Conservation (phyloP, 2,888 invertebrate species). For the Archips crataeganus region DNA sequence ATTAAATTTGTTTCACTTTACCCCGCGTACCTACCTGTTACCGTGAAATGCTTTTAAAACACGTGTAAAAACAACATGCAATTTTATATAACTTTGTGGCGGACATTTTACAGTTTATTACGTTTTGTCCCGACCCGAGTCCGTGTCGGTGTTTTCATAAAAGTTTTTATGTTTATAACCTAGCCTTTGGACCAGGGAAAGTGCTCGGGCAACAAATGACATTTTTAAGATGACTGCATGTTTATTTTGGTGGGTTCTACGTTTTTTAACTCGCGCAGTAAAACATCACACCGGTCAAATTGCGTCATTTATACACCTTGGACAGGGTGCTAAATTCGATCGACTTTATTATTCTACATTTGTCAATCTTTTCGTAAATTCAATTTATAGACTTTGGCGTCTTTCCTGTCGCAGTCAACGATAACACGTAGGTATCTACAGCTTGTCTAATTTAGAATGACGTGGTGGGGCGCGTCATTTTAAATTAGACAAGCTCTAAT, state of each 20-base stretch:
- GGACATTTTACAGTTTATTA: constrained; percentile 73
- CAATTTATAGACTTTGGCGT: not conserved
- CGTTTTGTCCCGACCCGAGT: constrained; percentile 59
- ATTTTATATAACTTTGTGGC: constrained; percentile 62
- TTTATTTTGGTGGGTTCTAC: constrained; percentile 52
- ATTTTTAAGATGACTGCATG: constrained; percentile 63
- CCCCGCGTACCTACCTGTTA: constrained; percentile 41
- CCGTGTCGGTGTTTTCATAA: constrained; percentile 69
- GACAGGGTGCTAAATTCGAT: not conserved
- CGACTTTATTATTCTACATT: not conserved
- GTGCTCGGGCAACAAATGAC: constrained; percentile 63
- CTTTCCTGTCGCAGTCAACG: too few species aligned
- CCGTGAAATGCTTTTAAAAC: constrained; percentile 44
- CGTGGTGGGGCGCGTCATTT: too few species aligned
- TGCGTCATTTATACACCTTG: constrained; percentile 4
- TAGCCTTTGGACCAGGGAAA: constrained; percentile 54
- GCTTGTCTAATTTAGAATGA: too few species aligned
- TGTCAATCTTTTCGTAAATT: not conserved
- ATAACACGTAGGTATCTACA: too few species aligned
- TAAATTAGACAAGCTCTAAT: too few species aligned
- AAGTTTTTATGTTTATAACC: constrained; percentile 76
- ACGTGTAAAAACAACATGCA: constrained; percentile 54
- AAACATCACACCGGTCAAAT: constrained; percentile 13
- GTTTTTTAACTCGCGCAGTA: constrained; percentile 17
- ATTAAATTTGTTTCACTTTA: constrained; percentile 44